Percentiles rank a stretch among this genome's conserved stretches.
These are phyloP conservation scores for Dichetophora obliterata DNA, from an alignment of 2,888 invertebrate genomes.

Conservation along the genomic window DNA sequence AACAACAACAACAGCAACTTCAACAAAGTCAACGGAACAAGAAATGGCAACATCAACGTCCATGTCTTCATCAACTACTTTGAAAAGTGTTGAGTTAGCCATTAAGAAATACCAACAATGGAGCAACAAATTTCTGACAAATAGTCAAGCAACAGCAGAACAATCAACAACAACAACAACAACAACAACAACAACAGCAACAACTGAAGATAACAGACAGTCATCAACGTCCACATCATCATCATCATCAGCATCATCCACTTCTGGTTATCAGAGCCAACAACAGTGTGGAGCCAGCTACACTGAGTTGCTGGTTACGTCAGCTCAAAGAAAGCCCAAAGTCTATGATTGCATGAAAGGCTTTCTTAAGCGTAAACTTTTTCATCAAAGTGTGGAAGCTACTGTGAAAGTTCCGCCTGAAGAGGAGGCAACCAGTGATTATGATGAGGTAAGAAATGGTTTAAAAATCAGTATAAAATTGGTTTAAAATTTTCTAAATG, in stretches of 20 bases:
- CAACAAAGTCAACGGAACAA: constrained; percentile 37
- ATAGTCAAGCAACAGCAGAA: constrained; percentile 33
- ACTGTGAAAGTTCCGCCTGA: constrained; percentile 28
- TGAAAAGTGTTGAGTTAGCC: constrained; percentile 57
- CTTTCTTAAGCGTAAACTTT: constrained; percentile 64
- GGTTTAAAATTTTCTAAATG: background rate
- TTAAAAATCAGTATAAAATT: background rate
- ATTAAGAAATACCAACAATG: constrained; percentile 61
- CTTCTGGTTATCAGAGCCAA: background rate
- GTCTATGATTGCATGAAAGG: constrained; percentile 67
- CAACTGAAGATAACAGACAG: constrained; percentile 18
- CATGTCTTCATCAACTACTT: constrained; percentile 44
- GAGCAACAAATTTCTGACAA: constrained; percentile 57
- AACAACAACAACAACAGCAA: constrained; percentile 35
- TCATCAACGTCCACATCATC: constrained; percentile 33
- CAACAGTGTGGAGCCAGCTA: constrained; percentile 33
- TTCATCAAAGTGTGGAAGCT: constrained; percentile 49
- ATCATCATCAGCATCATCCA: constrained; percentile 9
- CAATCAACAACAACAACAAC: constrained; percentile 35
- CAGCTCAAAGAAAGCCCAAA: constrained; percentile 58
- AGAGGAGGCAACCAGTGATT: constrained; percentile 57
- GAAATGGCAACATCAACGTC: constrained; percentile 34
- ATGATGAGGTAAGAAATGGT: constrained; percentile 57
- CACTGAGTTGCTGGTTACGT: constrained; percentile 41
- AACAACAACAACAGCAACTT: constrained; percentile 20